phyloP scores from a whole-genome alignment of 23 tunicate genomes.

The Aplidium turbinatum region DNA sequence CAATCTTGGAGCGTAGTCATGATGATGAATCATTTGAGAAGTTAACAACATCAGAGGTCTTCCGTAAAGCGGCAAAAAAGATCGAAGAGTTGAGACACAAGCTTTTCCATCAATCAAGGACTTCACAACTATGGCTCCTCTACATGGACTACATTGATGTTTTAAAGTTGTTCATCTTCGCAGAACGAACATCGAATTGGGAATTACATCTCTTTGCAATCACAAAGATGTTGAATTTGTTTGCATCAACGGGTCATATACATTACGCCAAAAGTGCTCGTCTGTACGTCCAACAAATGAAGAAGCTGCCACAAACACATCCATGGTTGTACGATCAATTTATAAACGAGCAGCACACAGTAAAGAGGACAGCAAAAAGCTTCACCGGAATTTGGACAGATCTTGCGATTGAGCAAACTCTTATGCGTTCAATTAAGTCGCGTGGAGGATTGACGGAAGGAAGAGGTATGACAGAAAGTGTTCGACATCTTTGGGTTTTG shows the following conservation, averaged over 20 bases:
- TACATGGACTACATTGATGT: slow-evolving; percentile 1
- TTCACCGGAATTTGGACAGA: slow-evolving; percentile 13
- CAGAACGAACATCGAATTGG: slow-evolving; percentile 12
- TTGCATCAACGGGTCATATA: slow-evolving; percentile 13
- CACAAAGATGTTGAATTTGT: background rate
- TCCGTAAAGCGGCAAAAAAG: no score
- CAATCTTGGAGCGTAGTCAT: no score
- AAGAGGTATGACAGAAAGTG: slow-evolving; percentile 14
- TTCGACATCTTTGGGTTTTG: slow-evolving; percentile 5
- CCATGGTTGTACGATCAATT: slow-evolving; percentile 15
- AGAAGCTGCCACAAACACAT: background rate
- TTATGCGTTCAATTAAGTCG: slow-evolving; percentile 10
- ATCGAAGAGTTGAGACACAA: background rate
- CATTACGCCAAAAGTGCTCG: slow-evolving; percentile 8
- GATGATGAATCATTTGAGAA: no score
- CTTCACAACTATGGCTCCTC: slow-evolving; percentile 2
- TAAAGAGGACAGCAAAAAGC: background rate
- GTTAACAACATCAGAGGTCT: no score
- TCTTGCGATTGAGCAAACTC: slow-evolving; percentile 14
- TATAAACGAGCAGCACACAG: background rate
- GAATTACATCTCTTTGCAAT: background rate
- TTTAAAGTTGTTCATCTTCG: slow-evolving; percentile 3
- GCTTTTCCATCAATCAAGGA: slow-evolving; percentile 10
- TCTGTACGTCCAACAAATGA: background rate
- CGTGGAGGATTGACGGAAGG: slow-evolving; percentile 17